These are phyloP conservation scores for Hydractinia echinata DNA, from an alignment of 30 jellyfish, hydroid and myxozoan species.

Conservation along the genomic window DNA sequence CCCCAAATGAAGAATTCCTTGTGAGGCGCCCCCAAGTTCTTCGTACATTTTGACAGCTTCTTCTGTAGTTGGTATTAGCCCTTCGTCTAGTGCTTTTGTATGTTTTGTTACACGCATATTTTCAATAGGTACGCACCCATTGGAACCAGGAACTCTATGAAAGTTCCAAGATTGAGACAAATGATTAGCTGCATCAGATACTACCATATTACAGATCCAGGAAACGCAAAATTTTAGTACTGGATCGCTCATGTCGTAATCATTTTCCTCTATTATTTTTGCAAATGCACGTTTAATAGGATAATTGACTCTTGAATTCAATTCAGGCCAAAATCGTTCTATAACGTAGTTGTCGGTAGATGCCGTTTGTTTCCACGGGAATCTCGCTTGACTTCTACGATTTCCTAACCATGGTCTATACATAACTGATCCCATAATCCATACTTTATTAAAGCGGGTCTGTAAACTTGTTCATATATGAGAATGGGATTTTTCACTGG, in stretches of 20 bases:
- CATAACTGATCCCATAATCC: conserved; percentile 15
- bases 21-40: conserved; percentile 4
- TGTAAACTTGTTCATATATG: neutral
- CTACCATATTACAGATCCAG: neutral
- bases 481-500: conserved; percentile 12
- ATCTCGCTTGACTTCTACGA: neutral
- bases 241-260: conserved; percentile 6
- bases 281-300: neutral
- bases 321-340: too few species aligned
- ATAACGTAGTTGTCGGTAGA: too few species aligned
- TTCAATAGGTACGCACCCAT: conserved; percentile 21
- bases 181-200: neutral
- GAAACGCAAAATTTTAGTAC: conserved; percentile 12
- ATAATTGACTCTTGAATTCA: neutral
- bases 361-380: neutral
- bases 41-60: conserved; percentile 23
- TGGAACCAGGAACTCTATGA: conserved; percentile 16
- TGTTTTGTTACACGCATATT: conserved; percentile 6
- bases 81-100: neutral
- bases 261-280: neutral
- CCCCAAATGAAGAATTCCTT: neutral
- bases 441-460: conserved; percentile 1
- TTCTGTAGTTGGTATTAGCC: neutral
- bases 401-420: conserved; percentile 6
- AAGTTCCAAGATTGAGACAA: neutral